Evolutionary conservation across 2,113 vertebrate genomes (phyloP), one percentile per base, ranked within the genome.

Genomic region (Spheniscus mendiculus): DNA sequence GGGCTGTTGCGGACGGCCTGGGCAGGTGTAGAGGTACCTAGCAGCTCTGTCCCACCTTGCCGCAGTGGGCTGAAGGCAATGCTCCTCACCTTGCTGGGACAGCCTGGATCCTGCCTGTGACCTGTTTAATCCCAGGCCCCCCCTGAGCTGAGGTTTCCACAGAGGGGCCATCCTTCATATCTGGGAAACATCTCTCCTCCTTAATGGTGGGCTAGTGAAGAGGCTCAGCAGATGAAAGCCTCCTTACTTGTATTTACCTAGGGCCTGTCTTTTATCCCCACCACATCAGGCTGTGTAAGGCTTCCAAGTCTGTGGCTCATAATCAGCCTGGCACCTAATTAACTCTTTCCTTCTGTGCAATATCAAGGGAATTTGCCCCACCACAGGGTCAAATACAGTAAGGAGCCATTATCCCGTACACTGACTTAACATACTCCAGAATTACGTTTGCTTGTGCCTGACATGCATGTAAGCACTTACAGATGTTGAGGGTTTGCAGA

Each of bases 311-410:
- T 76, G 80, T 65, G 83, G 83, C 59, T 92, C 55, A 44, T 2
- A 90, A 53, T 85, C 81, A 89, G 61, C 87, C 66, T 79, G 89
- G 87, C 89, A 97, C 36, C 15, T 95, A 97, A 97, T 97, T 89
- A 95, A 94, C 96, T 96, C 82, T 21, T 93, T 95, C 89, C 69
- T 96, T 90, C 84, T 97, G 90, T 73, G 70, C 81, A 94, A 6
- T 70, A 87, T 94, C 92, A 96, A 88, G 93, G 91, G 53, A 90
- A 85, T 93, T 80, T 94, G 82, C 82, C 78, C 58, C 90, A 93
- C 52, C 62, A 77, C 45, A 67, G 66, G 91, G 91, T 94, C 87
- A 93, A 77, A 91, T 72, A 93, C 1, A 3, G 79, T 73, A 88
- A 95, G 74, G 58, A 96, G 71, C 61, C 83, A 70, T 87, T 92